A percentile compares a stretch with the other conserved stretches of the same genome.
phyloP scores from a whole-genome alignment of 2,888 invertebrate species.

The Sturmia bella region DNA sequence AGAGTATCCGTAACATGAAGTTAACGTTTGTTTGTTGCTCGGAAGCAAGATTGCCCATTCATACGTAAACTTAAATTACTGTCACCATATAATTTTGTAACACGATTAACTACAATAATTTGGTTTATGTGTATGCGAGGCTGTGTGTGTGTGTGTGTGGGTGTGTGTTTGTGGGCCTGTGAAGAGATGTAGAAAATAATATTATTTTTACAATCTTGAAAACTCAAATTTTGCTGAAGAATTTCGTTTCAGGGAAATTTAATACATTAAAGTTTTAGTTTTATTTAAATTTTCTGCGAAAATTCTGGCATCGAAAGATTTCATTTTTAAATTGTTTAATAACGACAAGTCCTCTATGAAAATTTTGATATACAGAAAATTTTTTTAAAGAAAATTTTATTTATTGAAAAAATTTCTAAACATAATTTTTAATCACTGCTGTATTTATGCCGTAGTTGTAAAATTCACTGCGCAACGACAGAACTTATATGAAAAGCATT shows the following conservation, averaged over 20 bases:
- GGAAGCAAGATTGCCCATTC: constrained; percentile 63
- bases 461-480: too few relatives aligned
- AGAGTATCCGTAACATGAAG: not conserved
- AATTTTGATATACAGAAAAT: too few relatives aligned
- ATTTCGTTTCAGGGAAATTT: not conserved
- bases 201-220: not conserved
- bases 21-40: not conserved
- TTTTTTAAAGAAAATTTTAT: too few relatives aligned
- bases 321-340: too few relatives aligned
- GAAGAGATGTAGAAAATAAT: not conserved
- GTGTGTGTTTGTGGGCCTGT: not conserved
- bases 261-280: not conserved
- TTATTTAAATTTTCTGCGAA: too few relatives aligned
- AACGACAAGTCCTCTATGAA: too few relatives aligned
- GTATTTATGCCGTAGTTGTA: too few relatives aligned
- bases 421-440: too few relatives aligned
- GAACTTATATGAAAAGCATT: too few relatives aligned
- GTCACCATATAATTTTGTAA: constrained; percentile 67
- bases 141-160: not conserved
- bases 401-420: too few relatives aligned
- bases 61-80: constrained; percentile 68
- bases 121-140: not conserved
- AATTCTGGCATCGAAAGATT: too few relatives aligned
- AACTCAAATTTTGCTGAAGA: not conserved
- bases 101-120: constrained; percentile 61